phyloP scores from a whole-genome alignment of 2,797 vertebrate species.

The Enteromius viviparus region DNA sequence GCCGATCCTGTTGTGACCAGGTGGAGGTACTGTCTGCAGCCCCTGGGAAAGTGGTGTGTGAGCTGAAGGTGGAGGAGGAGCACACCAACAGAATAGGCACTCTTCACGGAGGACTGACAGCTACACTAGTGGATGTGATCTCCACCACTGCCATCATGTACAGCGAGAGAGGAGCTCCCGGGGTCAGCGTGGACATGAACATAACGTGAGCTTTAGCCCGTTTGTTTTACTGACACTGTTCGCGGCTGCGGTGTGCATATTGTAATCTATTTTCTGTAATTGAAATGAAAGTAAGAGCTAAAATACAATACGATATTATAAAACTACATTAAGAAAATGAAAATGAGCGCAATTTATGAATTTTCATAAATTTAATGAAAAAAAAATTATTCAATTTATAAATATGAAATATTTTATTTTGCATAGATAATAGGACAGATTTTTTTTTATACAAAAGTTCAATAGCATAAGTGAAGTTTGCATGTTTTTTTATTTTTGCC shows the following conservation, averaged over 20 bases:
- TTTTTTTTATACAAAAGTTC: too few species aligned
- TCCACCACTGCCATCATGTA: constrained; percentile 87
- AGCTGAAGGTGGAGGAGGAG: constrained; percentile 90
- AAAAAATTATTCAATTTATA: too few species aligned
- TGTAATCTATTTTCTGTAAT: too few species aligned
- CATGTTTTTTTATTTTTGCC: too few species aligned
- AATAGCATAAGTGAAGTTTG: too few species aligned
- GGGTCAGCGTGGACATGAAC: constrained; percentile 98
- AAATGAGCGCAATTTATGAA: too few species aligned
- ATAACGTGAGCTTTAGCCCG: constrained; percentile 84
- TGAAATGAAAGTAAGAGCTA: too few species aligned
- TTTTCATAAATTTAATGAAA: too few species aligned
- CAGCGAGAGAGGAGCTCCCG: constrained; percentile 82
- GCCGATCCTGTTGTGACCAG: constrained; percentile 66
- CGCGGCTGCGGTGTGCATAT: neutral
- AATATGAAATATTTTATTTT: too few species aligned
- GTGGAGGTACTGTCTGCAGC: constrained; percentile 83
- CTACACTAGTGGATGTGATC: constrained; percentile 88
- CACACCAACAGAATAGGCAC: constrained; percentile 88
- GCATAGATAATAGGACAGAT: too few species aligned
- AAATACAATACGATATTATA: too few species aligned
- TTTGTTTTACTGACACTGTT: neutral
- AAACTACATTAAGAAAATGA: too few species aligned
- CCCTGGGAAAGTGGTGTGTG: constrained; percentile 89
- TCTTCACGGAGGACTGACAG: constrained; percentile 91